Conservation (phyloP, 2,797 vertebrate genomes). For the Synaphobranchus kaupii region DNA sequence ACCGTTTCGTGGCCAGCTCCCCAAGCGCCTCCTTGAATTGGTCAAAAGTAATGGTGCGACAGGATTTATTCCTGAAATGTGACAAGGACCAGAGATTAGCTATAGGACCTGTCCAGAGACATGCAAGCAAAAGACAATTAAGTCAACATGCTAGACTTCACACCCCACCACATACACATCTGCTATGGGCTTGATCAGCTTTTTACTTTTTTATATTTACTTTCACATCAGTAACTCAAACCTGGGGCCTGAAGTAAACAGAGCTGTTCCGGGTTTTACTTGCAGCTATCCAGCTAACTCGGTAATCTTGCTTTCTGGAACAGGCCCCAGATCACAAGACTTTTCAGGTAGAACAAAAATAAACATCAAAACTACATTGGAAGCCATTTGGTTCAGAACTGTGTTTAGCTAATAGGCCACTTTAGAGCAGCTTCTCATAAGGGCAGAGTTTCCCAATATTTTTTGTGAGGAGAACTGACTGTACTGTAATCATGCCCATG, state of each 20-base stretch:
- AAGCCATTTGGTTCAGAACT: neutral
- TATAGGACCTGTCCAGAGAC: neutral
- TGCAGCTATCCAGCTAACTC: too few relatives aligned
- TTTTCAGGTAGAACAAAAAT: neutral
- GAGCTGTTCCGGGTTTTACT: too few relatives aligned
- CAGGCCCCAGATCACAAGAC: neutral
- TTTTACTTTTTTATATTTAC: neutral
- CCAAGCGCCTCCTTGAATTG: constrained; percentile 88
- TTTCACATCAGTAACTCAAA: neutral
- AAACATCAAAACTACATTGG: neutral
- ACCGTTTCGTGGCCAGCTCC: constrained; percentile 88
- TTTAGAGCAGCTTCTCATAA: constrained; percentile 15
- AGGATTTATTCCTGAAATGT: constrained; percentile 83
- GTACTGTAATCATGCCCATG: constrained; percentile 46
- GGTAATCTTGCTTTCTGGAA: too few relatives aligned
- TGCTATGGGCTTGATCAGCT: neutral
- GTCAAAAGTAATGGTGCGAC: constrained; percentile 90
- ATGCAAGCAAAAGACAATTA: neutral
- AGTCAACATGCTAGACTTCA: neutral
- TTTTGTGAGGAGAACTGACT: constrained; percentile 45
- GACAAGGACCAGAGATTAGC: constrained; percentile 33
- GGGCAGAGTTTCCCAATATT: constrained; percentile 25
- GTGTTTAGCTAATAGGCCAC: constrained; percentile 1
- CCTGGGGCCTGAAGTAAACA: too few relatives aligned
- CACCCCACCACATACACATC: neutral